These are phyloP conservation scores for Rhizomys pruinosus DNA, from an alignment of 2,113 vertebrate species.

Conservation along the genomic window DNA sequence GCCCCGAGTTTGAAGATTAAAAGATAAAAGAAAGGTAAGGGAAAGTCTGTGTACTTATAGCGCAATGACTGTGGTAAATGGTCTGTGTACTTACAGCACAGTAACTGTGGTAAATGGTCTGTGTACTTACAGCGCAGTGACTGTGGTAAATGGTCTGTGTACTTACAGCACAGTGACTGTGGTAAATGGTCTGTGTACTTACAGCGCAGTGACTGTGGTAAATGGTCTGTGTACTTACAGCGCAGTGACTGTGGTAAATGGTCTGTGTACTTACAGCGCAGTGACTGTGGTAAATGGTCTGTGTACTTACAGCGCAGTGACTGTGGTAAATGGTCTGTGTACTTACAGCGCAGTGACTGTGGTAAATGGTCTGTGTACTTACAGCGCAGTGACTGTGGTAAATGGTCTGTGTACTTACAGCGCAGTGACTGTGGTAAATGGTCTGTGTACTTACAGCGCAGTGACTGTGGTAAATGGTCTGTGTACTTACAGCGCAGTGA, in stretches of 20 bases:
- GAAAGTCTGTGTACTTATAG: conserved; percentile 88
- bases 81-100: conserved; percentile 97
- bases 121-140: conserved; percentile 97
- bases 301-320: conserved; percentile 97
- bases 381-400: conserved; percentile 97
- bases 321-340: conserved; percentile 95
- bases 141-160: conserved; percentile 95
- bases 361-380: conserved; percentile 96
- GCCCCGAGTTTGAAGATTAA: background rate
- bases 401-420: conserved; percentile 97
- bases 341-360: conserved; percentile 98
- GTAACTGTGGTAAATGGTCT: conserved; percentile 96
- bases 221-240: conserved; percentile 97
- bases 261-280: conserved; percentile 97
- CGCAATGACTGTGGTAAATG: conserved; percentile 96
- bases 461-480: conserved; percentile 96
- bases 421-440: conserved; percentile 96
- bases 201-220: conserved; percentile 97
- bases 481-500: conserved; percentile 97
- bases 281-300: conserved; percentile 96
- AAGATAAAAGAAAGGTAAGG: background rate
- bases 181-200: conserved; percentile 96
- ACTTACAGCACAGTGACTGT: conserved; percentile 98
- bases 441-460: conserved; percentile 97
- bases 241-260: conserved; percentile 96